These are phyloP conservation scores for Hemicentrotus pulcherrimus DNA, from an alignment of 35 echinoderm and acorn worm species.

Conservation along the genomic window DNA sequence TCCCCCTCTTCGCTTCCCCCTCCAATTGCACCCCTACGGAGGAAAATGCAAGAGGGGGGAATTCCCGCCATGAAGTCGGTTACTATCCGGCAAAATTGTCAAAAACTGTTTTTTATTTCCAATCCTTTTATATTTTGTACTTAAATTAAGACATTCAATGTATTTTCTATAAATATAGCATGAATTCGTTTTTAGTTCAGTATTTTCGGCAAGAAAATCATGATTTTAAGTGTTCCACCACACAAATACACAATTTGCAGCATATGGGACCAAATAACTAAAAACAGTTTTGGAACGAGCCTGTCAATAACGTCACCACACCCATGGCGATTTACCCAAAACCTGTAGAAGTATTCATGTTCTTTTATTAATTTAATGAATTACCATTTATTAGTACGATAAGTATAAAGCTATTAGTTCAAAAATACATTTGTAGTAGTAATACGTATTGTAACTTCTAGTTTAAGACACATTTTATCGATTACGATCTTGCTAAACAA, in stretches of 20 bases:
- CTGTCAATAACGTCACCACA: conserved; percentile 56
- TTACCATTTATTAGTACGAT: not conserved
- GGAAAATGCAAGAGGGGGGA: not conserved
- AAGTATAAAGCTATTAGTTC: not conserved
- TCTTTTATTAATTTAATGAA: not conserved
- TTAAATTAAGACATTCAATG: not conserved
- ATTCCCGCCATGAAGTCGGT: not conserved
- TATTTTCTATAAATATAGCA: not conserved
- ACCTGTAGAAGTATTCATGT: not conserved
- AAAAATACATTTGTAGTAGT: not conserved
- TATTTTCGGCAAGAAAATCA: not conserved
- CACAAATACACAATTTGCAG: not conserved
- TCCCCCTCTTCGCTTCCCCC: not conserved
- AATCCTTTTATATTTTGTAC: not conserved
- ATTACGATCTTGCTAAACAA: not conserved
- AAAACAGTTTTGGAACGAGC: conserved; percentile 45
- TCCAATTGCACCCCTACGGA: too few relatives aligned
- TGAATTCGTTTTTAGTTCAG: not conserved
- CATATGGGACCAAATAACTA: not conserved
- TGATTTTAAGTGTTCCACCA: not conserved
- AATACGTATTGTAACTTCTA: not conserved
- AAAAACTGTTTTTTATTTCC: not conserved
- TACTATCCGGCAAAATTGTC: not conserved
- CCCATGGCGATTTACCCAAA: conserved; percentile 52
- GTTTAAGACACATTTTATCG: not conserved